Evolutionary conservation across 2,797 vertebrate species (phyloP), one percentile per base, ranked within the genome.

Genomic region (Neostethus bicornis): DNA sequence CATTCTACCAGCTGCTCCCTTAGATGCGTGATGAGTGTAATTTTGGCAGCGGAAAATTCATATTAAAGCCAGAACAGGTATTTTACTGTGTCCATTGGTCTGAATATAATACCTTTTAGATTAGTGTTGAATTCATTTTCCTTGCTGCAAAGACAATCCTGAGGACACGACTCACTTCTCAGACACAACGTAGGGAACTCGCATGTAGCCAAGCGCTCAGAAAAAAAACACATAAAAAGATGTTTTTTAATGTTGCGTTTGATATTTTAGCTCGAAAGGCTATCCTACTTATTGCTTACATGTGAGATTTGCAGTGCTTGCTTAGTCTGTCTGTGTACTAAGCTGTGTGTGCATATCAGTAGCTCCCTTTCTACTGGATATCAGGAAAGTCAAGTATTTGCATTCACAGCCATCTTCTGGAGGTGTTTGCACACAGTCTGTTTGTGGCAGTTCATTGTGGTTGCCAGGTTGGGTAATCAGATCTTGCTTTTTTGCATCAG

Each of bases 401-500:
- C 79, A 80, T 71, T 85, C 23, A 19, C 60, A 73, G 16, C 79
- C 77, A 80, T 84, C 60, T 84, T 79, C 84, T 29, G 29, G 76
- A 81, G 66, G 72, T 88, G 84, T 88, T 85, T 87, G 75, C 77
- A 70, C 77, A 85, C 78, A 73, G 64, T 77, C 73, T 76, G 72
- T 82, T 75, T 50, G 61, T 72, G 73, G 66, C 77, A 70, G 73
- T 68, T 35, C 76, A 70, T 39, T 80, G 73, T 23, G 37, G 76
- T 80, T 85, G 84, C 85, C 87, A 86, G 83, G 71, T 84, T 85
- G 70, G 73, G 87, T 82, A 90, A 90, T 89, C 80, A 79, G 86
- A 90, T 87, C 78, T 67, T 87, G 86, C n/a, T 89, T 89, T 90
- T 81, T 84, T 89, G 84, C 83, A 86, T 81, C 80, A 66, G 24